A percentile compares a stretch with the other conserved stretches of the same genome.
Conservation (phyloP, 2,797 vertebrate genomes). For the Epinephelus coioides region DNA sequence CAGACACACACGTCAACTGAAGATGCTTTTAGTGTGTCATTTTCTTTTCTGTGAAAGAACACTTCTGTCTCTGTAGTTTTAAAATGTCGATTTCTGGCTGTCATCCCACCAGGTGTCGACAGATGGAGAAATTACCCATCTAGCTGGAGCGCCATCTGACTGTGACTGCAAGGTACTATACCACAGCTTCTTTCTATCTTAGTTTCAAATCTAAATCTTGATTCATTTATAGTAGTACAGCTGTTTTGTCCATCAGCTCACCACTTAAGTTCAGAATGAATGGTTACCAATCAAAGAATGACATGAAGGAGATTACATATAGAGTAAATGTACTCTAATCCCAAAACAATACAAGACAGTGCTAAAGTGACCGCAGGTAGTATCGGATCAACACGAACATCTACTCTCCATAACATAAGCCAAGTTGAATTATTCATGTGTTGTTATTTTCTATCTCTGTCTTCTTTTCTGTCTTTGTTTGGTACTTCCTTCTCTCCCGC, state of each 20-base stretch:
- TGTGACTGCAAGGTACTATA: slow-evolving; percentile 93
- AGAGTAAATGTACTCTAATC: background rate
- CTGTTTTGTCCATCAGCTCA: background rate
- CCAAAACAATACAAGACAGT: background rate
- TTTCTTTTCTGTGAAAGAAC: background rate
- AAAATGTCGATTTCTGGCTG: background rate
- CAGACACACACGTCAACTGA: background rate
- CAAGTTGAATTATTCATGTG: slow-evolving; percentile 12
- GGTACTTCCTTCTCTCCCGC: background rate
- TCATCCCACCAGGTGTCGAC: slow-evolving; percentile 88
- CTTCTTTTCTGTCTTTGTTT: slow-evolving; percentile 3
- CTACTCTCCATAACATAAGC: background rate
- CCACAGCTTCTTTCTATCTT: background rate
- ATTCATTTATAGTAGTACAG: background rate
- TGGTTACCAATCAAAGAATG: background rate
- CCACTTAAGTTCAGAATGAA: background rate
- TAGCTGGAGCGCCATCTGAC: slow-evolving; percentile 94
- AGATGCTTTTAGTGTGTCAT: background rate
- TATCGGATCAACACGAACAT: background rate
- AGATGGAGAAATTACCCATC: slow-evolving; percentile 96
- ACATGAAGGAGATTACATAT: background rate
- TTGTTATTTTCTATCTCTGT: slow-evolving; percentile 8
- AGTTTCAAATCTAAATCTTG: background rate
- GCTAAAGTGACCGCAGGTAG: background rate
- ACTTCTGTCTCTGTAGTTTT: background rate